Evolutionary conservation across 1,140 invertebrate genomes (phyloP).

Genomic region (Leucophenga varia): DNA sequence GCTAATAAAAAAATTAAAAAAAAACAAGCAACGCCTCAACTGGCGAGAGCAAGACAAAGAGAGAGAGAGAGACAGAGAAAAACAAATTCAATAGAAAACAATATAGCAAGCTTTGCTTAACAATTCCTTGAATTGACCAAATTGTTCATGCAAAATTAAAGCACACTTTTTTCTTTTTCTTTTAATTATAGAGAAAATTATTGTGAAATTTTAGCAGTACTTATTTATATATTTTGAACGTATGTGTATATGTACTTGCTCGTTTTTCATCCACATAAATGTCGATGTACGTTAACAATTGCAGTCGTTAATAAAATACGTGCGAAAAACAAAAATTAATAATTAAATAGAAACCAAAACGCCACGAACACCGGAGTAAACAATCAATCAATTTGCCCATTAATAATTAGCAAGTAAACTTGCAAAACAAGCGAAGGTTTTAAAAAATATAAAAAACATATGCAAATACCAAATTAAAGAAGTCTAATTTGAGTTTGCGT

Average conservation of each 20-base stretch:
- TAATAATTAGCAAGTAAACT: background rate
- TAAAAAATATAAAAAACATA: slow-evolving; percentile 10
- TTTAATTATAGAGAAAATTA: slow-evolving; percentile 49
- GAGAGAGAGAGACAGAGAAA: slow-evolving; percentile 3
- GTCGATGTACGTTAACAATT: slow-evolving; percentile 35
- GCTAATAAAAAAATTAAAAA: slow-evolving; percentile 20
- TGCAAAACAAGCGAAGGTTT: slow-evolving; percentile 1
- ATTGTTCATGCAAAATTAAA: slow-evolving; percentile 46
- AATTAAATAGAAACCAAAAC: slow-evolving; percentile 7
- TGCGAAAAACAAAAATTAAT: slow-evolving; percentile 17
- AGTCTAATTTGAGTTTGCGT: slow-evolving; percentile 23
- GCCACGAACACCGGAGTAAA: background rate
- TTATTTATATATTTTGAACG: slow-evolving; percentile 41
- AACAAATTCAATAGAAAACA: slow-evolving; percentile 13
- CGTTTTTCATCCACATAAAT: slow-evolving; percentile 36
- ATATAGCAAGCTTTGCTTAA: slow-evolving; percentile 31
- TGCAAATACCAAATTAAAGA: slow-evolving; percentile 12
- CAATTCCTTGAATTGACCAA: slow-evolving; percentile 31
- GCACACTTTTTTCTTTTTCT: slow-evolving; percentile 32
- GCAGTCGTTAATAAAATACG: slow-evolving; percentile 29
- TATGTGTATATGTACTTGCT: slow-evolving; percentile 37
- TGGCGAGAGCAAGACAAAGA: slow-evolving; percentile 5
- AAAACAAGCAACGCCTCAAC: slow-evolving; percentile 41
- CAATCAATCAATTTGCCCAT: background rate
- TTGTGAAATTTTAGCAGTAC: slow-evolving; percentile 48